phyloP scores from a whole-genome alignment of 2,113 vertebrate genomes.

The Saimiri boliviensis region DNA sequence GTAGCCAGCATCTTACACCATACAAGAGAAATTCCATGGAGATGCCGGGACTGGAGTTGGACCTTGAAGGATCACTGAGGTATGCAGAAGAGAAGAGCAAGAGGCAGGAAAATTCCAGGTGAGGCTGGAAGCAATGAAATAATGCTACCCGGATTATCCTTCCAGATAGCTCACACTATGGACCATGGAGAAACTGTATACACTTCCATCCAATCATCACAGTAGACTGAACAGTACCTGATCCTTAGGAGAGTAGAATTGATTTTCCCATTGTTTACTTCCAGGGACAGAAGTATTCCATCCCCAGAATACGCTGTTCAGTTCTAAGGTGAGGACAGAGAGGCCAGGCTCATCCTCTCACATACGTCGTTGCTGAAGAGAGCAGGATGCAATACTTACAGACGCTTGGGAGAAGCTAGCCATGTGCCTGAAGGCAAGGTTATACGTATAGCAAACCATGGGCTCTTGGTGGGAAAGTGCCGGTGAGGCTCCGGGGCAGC shows the following conservation, averaged over 20 bases:
- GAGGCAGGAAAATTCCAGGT: neutral
- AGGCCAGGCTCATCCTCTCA: neutral
- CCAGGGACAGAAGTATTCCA: neutral
- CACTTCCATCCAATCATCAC: neutral
- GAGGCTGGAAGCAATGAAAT: neutral
- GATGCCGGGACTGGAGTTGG: neutral
- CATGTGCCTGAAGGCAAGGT: slow-evolving; percentile 84
- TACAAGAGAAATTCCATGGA: neutral
- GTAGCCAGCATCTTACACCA: neutral
- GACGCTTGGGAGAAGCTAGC: slow-evolving; percentile 88
- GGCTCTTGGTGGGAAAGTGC: slow-evolving; percentile 86
- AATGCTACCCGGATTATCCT: neutral
- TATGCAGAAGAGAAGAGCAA: neutral
- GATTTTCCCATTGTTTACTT: neutral
- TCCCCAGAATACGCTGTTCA: neutral
- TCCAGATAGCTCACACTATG: neutral
- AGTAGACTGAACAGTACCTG: neutral
- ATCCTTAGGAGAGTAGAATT: neutral
- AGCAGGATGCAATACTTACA: slow-evolving; percentile 78
- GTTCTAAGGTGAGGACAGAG: neutral
- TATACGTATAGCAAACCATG: slow-evolving; percentile 85
- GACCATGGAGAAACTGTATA: neutral
- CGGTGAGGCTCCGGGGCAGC: slow-evolving; percentile 66
- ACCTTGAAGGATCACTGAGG: neutral
- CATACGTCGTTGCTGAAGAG: neutral